Percentiles rank a stretch among this genome's conserved stretches.
These are phyloP conservation scores for Indicator indicator DNA, from an alignment of 2,113 vertebrate genomes.

Conservation along the genomic window DNA sequence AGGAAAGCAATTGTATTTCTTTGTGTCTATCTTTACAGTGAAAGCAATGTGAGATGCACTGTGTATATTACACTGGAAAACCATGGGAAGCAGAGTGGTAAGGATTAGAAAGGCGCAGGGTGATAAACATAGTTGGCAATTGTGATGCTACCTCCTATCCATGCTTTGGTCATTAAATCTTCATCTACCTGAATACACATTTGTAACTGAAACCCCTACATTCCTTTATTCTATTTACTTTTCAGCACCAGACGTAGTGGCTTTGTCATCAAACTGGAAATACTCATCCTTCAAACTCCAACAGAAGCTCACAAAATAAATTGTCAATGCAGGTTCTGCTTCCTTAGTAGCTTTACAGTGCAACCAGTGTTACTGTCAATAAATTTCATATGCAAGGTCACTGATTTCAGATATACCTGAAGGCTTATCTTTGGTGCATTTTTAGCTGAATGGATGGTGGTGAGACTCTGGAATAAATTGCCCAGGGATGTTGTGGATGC, in stretches of 20 bases:
- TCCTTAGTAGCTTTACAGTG: background rate
- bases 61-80: background rate
- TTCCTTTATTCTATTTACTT: background rate
- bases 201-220: background rate
- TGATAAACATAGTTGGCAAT: background rate
- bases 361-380: background rate
- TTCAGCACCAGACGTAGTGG: background rate
- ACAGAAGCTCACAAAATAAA: background rate
- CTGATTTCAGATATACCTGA: background rate
- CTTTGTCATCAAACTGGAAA: background rate
- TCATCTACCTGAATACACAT: background rate
- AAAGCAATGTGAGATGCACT: background rate
- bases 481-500: too few species aligned
- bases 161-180: background rate
- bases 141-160: background rate
- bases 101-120: background rate
- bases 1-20: background rate
- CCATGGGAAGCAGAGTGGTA: rapidly evolving
- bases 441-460: background rate
- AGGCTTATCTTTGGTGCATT: background rate
- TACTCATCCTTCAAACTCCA: background rate
- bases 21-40: background rate
- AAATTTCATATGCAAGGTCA: background rate
- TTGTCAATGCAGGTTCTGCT: background rate
- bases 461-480: too few species aligned